A percentile compares a stretch with the other conserved stretches of the same genome.
Conservation (phyloP, 2,113 vertebrate species). For the Telmatochromis bifrenatus region DNA sequence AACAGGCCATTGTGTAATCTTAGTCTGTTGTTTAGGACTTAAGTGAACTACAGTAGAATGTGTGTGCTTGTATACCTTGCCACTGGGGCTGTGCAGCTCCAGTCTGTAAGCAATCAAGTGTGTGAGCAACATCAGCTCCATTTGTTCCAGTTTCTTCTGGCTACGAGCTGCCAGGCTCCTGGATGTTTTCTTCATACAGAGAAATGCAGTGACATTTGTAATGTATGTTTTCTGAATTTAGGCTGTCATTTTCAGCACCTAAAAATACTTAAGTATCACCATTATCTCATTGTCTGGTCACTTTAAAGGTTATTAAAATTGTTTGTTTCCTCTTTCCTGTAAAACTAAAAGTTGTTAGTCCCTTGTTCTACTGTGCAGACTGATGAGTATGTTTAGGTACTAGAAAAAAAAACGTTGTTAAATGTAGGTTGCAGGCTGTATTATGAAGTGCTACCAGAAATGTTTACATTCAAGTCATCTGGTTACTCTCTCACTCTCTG, state of each 20-base stretch:
- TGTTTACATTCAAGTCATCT: not conserved
- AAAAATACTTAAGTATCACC: not conserved
- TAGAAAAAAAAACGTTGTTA: not conserved
- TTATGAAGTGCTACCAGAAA: not conserved
- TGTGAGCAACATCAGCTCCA: slow-evolving; percentile 66
- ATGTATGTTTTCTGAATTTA: not conserved
- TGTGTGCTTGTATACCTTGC: slow-evolving; percentile 44
- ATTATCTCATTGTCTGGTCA: not conserved
- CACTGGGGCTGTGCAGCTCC: slow-evolving; percentile 67
- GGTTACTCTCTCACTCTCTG: not conserved
- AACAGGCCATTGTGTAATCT: not conserved
- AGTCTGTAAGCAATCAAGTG: slow-evolving; percentile 49
- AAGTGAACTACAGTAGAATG: not conserved
- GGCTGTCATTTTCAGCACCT: not conserved
- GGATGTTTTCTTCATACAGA: slow-evolving; percentile 37
- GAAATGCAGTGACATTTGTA: not conserved
- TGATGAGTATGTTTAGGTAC: not conserved
- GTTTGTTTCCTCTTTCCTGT: not conserved
- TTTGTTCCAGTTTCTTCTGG: slow-evolving; percentile 66
- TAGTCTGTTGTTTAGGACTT: not conserved
- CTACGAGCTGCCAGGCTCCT: slow-evolving; percentile 17
- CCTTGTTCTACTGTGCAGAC: not conserved
- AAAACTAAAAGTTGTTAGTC: not conserved
- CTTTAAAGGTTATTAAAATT: fast-evolving
- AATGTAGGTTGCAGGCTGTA: not conserved